These are phyloP conservation scores for Sparus aurata DNA, from an alignment of 2,797 vertebrate genomes.

Conservation along the genomic window DNA sequence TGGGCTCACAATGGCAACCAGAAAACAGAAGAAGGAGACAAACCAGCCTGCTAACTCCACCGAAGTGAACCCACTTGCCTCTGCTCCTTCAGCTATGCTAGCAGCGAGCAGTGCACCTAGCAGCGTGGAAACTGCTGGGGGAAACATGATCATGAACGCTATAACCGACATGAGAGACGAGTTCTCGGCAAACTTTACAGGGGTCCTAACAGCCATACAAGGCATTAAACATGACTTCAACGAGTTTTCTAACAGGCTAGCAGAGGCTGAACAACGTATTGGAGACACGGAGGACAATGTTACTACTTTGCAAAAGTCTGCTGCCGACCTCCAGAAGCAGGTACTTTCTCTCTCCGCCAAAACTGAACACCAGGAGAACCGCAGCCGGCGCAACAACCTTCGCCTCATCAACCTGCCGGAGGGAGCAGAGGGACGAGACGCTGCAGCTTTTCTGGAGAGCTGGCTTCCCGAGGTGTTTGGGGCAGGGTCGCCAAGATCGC, in stretches of 20 bases:
- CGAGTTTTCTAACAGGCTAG: conserved; percentile 12
- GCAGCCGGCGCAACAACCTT: too few species aligned
- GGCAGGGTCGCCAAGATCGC: neutral
- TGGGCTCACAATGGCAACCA: too few species aligned
- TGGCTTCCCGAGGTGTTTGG: neutral
- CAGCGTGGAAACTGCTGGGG: too few species aligned
- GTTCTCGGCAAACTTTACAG: too few species aligned
- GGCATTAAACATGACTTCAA: too few species aligned
- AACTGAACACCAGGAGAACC: too few species aligned
- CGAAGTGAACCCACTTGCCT: too few species aligned
- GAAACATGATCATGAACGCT: neutral
- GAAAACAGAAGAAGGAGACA: too few species aligned
- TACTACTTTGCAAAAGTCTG: neutral
- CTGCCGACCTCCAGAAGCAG: neutral
- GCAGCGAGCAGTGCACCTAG: too few species aligned
- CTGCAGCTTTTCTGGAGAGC: neutral
- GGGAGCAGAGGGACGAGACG: neutral
- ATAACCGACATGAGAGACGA: conserved; percentile 19
- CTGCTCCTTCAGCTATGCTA: too few species aligned
- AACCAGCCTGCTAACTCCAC: too few species aligned
- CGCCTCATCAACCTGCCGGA: neutral
- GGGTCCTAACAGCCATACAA: too few species aligned
- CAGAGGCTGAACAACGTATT: neutral
- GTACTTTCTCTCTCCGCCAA: neutral
- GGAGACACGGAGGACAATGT: neutral